Evolutionary conservation across 2,888 invertebrate species (phyloP), one percentile per base, ranked within the genome.

Genomic region (Ischnus inquisitorius): DNA sequence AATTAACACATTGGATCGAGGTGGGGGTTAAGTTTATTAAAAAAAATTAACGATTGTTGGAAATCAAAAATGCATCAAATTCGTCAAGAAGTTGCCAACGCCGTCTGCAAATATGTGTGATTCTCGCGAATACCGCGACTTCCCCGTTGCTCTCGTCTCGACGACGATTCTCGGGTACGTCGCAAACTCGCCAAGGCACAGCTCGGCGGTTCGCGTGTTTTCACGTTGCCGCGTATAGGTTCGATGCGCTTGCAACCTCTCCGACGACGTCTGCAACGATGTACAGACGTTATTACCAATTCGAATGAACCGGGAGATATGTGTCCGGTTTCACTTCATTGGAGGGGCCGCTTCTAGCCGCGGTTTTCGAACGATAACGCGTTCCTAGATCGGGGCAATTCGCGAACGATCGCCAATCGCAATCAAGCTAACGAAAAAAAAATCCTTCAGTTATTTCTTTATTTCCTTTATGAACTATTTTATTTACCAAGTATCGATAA

Each of bases 301-400:
- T 83, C 83, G 83, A 83, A 83, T 79, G 83, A 83, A 83, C 83
- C 76, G 76, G 71, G 65, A 79, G 79, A 79, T 79, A 79, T 76
- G 76, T 79, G 79, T 83, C 83, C 83, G 83, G 83, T 83, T 83
- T 76, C 57, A 64, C 57, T 83, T 83, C 79, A 83, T 79, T 79
- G 75, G 75, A 75, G 12, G 57, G 39, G 51, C 39, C 39, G 34
- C 34, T 75, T 83, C 75, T 46, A 69, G 75, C 69, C 64, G 3
- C 46, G 65, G 34, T 48, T 64, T 41, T 75, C 62, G 64, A 75
- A 46, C 60, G 57, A 57, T 5, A 16, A 64, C 48, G 65, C 69
- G 39, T 75, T 68, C 71, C 16, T 65, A 41, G 64, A 72, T 34
- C 64, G 51, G 10, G 14, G 41, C 4, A 60, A 76, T 46, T 54